Base-by-base conservation (phyloP, 2,888 invertebrate species). In the Tiliacea aurago region DNA sequence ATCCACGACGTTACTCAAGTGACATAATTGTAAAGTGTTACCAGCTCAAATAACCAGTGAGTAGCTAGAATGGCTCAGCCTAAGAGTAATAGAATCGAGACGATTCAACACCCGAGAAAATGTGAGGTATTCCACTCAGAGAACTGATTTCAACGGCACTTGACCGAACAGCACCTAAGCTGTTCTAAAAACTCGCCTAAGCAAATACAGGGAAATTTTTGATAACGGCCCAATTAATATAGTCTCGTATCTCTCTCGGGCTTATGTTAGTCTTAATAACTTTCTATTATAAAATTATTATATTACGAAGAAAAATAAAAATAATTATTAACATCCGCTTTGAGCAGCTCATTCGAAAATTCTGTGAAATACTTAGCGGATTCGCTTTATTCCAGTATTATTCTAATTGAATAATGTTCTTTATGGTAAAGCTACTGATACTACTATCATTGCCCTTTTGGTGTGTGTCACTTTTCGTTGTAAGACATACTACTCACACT, bases 351-450 rank as follows among this genome's bases (percentile, higher is more conserved):
- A 45, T 43, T 62, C 13, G 11, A 0, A 76, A 66, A 59, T 61
- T 77, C 23, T 23, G 18, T 51, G 70, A 78, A 70, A 51, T 41
- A 15, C 43, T 41, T 18, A 49, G 5, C 33, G 10, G 28, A 45
- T 51, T 63, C 3, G 51, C 2, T 63, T 63, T 63, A 45, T 62
- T 45, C 7, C 18, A 15, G 33, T 63, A 33, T 28, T 45, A 47
- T 72, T 79, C 0, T 63, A 47, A 79, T 64, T 76, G 20, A 49
- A 49, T 59, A 72, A 53, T 58, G 6, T 53, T 28, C 0, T 64
- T 79, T 72, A 11, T 33, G 33, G 28, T 9, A 41, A 62, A 41
- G 13, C 13, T 28, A 23, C 7, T n/a, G 37, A 18, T 45, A 55
- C 9, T 33, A n/a, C 1, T 51, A n/a, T 13, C 28, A 37, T 18